Evolutionary conservation across 1,140 invertebrate species (phyloP).

Genomic region (Agrilus planipennis): DNA sequence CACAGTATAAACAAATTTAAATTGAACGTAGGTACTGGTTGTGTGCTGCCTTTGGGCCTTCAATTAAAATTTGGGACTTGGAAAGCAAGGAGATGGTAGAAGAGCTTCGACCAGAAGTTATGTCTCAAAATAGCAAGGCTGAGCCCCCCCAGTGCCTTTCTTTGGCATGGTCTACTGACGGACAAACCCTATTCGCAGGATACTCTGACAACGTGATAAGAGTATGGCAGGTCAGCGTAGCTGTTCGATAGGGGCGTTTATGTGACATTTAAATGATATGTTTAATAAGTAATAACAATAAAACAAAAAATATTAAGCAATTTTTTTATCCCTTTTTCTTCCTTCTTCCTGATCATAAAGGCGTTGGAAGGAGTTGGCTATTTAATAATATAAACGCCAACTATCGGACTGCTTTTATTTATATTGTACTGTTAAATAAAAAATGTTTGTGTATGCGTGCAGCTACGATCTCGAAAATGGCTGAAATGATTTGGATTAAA

Average conservation of each 20-base stretch:
- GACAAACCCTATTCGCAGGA: conserved; percentile 97
- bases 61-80: conserved; percentile 99
- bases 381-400: too few relatives aligned
- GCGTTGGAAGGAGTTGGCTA: too few relatives aligned
- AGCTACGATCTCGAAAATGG: too few relatives aligned
- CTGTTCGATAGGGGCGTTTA: conserved; percentile 37
- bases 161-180: conserved; percentile 97
- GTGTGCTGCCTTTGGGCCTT: conserved; percentile 97
- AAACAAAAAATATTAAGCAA: too few relatives aligned
- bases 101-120: conserved; percentile 91
- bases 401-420: too few relatives aligned
- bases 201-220: conserved; percentile 98
- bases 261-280: too few relatives aligned
- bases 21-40: conserved; percentile 96
- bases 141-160: conserved; percentile 94
- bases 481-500: too few relatives aligned
- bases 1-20: conserved; percentile 48
- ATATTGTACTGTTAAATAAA: too few relatives aligned
- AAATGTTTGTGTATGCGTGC: too few relatives aligned
- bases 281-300: too few relatives aligned
- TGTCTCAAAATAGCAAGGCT: conserved; percentile 62
- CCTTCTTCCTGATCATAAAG: too few relatives aligned
- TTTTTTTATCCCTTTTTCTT: too few relatives aligned
- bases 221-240: conserved; percentile 94
- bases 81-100: conserved; percentile 99